Evolutionary conservation across 2,113 vertebrate species (phyloP), one percentile per base, ranked within the genome.

Genomic region (Myiopsitta monachus): DNA sequence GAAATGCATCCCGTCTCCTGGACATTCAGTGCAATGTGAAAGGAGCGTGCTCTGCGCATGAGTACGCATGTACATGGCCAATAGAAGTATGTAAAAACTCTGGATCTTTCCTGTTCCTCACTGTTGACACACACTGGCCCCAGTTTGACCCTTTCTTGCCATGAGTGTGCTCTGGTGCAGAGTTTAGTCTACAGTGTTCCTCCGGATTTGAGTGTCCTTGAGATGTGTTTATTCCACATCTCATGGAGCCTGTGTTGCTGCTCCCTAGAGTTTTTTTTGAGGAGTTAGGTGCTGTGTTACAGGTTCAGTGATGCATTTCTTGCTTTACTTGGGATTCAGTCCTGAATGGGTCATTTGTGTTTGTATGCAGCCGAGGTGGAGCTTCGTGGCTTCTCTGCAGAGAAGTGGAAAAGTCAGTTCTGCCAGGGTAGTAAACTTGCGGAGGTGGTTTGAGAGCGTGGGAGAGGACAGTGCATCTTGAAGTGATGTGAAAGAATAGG

Each of bases 121-220:
- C 36, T 44, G 14, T 51, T 87, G 64, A 14, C 0, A 0, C 3
- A 13, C 7, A 3, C 13, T 4, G 4, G 23, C 31, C 10, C 16
- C 41, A 4, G 6, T 78, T 59, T 77, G 59, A 49, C 49, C 4
- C 38, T 79, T 78, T 74, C n/a, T 83, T 39, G 33, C 66, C 9
- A 1, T 10, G 6, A 14, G 14, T 63, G 63, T 55, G 54, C 0
- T 0, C 46, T 63, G 67, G 7, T 76, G n/a, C 46, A 73, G 38
- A 64, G 70, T 86, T 81, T 39, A 83, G 19, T 68, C 16, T 24
- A n/a, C 8, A 68, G 1, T 66, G 18, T 90, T 78, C 33, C 31
- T 92, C 15, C 3, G 8, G 16, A 7, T 93, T 61, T 67, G 7
- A 66, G 26, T 5, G 4, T 44, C 30, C 38, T 39, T 47, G 30